phyloP scores from a whole-genome alignment of 2,888 invertebrate genomes.

The Spialia ferax region DNA sequence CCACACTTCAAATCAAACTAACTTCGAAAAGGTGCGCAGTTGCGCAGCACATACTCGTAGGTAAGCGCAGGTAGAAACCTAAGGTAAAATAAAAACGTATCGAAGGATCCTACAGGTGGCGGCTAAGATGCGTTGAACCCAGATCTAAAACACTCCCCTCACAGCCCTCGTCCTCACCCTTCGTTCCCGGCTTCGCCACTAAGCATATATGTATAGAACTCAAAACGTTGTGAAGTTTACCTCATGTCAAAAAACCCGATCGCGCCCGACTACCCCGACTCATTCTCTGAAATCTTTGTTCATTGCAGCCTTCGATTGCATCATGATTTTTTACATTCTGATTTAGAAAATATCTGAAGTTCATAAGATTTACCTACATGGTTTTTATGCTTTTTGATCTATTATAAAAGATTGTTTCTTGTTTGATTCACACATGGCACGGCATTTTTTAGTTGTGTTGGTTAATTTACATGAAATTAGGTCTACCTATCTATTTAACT shows the following conservation, averaged over 20 bases:
- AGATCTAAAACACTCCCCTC: conserved; percentile 65
- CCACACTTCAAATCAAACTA: not conserved
- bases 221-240: conserved; percentile 27
- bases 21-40: not conserved
- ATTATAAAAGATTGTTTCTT: not conserved
- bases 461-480: no score
- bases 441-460: not conserved
- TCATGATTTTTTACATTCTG: conserved; percentile 2
- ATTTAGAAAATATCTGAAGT: not conserved
- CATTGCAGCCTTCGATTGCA: conserved; percentile 25
- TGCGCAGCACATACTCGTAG: no score
- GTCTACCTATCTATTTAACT: no score
- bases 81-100: conserved; percentile 29
- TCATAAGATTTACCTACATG: no score
- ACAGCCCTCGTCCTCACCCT: conserved; percentile 45
- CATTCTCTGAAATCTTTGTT: conserved; percentile 27
- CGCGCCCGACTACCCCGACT: conserved; percentile 23
- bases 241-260: conserved; percentile 38
- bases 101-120: conserved; percentile 61
- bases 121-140: conserved; percentile 68
- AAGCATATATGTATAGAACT: conserved; percentile 16
- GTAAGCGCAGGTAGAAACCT: conserved; percentile 36
- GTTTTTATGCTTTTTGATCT: no score
- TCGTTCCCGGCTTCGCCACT: conserved; percentile 22
- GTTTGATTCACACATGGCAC: not conserved